A percentile compares a stretch with the other conserved stretches of the same genome.
phyloP scores from a whole-genome alignment of 2,888 invertebrate species.

The Callinectes sapidus region DNA sequence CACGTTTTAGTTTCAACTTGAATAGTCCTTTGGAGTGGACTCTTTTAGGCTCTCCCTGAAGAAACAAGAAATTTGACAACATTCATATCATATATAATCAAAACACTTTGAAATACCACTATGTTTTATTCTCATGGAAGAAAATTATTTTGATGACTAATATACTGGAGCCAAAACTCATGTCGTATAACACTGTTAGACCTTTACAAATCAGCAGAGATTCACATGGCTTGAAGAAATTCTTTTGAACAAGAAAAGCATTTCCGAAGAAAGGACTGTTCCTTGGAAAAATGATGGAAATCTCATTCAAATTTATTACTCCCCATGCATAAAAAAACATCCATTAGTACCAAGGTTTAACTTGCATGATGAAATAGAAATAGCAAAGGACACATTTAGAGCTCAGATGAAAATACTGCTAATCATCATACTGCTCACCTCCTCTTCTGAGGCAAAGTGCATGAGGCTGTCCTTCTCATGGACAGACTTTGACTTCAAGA shows the following conservation, averaged over 20 bases:
- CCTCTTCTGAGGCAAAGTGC: constrained; percentile 78
- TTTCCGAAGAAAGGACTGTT: too few species aligned
- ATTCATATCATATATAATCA: constrained; percentile 72
- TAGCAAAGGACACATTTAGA: not conserved
- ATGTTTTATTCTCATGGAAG: not conserved
- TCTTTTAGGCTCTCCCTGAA: constrained; percentile 62
- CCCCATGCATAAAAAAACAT: not conserved
- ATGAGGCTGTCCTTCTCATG: constrained; percentile 81
- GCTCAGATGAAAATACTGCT: not conserved
- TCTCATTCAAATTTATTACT: too few species aligned
- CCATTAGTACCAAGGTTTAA: not conserved
- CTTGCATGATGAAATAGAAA: not conserved
- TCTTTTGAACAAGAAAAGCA: too few species aligned
- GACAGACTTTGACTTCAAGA: constrained; percentile 84
- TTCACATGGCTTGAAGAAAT: too few species aligned
- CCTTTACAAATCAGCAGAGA: too few species aligned
- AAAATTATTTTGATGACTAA: not conserved
- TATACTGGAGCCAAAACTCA: too few species aligned
- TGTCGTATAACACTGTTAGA: too few species aligned
- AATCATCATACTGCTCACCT: constrained; percentile 71
- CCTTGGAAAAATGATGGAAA: too few species aligned
- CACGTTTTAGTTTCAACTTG: constrained; percentile 68
- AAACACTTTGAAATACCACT: constrained; percentile 71
- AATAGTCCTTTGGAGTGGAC: constrained; percentile 72
- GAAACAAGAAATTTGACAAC: constrained; percentile 72